Evolutionary conservation across 2,113 vertebrate genomes (phyloP), one percentile per base, ranked within the genome.

Genomic region (Gambusia affinis): DNA sequence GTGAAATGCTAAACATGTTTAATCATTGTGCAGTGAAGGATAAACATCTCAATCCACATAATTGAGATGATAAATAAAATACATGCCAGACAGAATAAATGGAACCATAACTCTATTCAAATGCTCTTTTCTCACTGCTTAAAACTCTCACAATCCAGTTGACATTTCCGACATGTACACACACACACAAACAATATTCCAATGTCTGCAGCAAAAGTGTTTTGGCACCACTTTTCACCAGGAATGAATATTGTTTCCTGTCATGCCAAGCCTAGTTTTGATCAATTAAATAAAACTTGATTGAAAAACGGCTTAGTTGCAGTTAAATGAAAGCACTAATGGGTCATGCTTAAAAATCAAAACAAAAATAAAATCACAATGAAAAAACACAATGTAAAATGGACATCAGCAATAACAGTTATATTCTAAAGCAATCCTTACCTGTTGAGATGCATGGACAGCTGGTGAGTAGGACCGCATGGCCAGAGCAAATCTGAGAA

Each of bases 391-490:
- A 42, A 4, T 4, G 14, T 42, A 42, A 42, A 42, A 14, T 42
- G 39, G 12, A 42, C 39, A 15, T 12, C 39, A 15, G 14, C 14
- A 42, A 42, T 42, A 42, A 42, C 39, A 15, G 12, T 15, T 0
- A 47, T 19, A 47, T 61, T 30, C 28, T 12, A 63, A 14, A n/a
- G 19, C 22, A 35, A 37, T 35, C 19, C 63, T 1, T 78, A 99
- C 97, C 96, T 99, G 97, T 73, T 98, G 97, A 89, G 95, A 98
- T 87, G 96, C 96, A 85, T 96, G 94, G 78, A 99, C 87, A 67
- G 96, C 89, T 62, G 98, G 98, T 78, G 97, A 98, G 89, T 97
- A 95, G 3, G 95, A 94, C 67, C 96, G 94, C 74, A 97, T 87
- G 12, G 96, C 95, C 78, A 99, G 91, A 37, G 97, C 94, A 89